These are phyloP conservation scores for Pithys albifrons DNA, from an alignment of 2,113 vertebrate genomes.

Conservation along the genomic window DNA sequence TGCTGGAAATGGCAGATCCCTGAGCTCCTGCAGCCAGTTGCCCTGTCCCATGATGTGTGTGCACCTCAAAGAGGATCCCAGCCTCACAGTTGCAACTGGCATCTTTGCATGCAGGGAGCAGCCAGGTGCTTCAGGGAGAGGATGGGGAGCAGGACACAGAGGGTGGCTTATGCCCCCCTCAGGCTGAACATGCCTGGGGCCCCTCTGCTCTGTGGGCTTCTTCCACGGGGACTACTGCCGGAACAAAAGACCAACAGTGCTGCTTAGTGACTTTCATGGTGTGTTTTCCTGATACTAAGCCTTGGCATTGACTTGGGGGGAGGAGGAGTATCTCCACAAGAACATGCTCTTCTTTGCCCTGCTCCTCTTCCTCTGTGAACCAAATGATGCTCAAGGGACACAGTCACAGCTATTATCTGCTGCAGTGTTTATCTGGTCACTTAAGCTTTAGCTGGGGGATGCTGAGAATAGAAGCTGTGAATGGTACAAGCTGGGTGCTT, in stretches of 20 bases:
- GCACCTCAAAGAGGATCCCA: background rate
- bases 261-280: background rate
- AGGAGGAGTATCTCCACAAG: background rate
- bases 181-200: background rate
- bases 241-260: background rate
- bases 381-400: fast-evolving
- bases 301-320: background rate
- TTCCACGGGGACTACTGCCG: background rate
- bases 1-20: background rate
- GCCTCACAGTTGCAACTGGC: fast-evolving
- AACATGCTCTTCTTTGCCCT: background rate
- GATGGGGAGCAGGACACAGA: background rate
- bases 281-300: background rate
- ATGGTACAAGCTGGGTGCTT: background rate
- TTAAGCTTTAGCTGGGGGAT: background rate
- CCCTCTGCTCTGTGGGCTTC: background rate
- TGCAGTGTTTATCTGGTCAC: background rate
- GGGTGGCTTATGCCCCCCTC: background rate
- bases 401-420: background rate
- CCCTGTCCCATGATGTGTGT: fast-evolving
- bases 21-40: background rate
- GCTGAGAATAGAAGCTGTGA: background rate
- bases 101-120: background rate
- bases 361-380: background rate
- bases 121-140: fast-evolving